Conservation (phyloP, 2,797 vertebrate species). For the Hippopotamyrus pictus region DNA sequence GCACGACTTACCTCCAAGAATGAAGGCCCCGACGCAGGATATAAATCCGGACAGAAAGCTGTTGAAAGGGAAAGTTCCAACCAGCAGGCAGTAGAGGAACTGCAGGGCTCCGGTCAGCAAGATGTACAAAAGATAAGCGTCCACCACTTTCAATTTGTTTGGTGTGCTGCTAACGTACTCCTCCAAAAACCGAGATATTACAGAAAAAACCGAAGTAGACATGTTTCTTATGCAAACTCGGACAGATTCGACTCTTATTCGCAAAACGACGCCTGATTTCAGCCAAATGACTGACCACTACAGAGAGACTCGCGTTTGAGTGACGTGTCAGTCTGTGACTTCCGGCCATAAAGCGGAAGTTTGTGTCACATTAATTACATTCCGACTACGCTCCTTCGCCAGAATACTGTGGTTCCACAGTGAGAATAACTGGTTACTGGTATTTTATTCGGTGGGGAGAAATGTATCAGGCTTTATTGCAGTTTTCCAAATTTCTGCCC, state of each 20-base stretch:
- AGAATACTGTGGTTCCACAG: not conserved
- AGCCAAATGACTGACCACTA: not conserved
- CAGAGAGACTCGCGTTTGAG: not conserved
- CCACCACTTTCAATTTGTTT: conserved; percentile 83
- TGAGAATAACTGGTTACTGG: not conserved
- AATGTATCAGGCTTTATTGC: not conserved
- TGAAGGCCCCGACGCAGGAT: conserved; percentile 88
- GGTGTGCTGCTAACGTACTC: conserved; percentile 81
- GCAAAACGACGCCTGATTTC: not conserved
- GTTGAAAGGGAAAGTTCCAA: conserved; percentile 95
- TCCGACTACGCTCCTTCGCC: not conserved
- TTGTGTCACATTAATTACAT: not conserved
- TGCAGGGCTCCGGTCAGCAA: conserved; percentile 85
- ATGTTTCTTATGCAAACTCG: conserved; percentile 38
- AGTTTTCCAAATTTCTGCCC: not conserved
- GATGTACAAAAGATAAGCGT: conserved; percentile 90
- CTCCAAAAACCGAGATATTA: conserved; percentile 77
- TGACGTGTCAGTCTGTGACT: conserved; percentile 8
- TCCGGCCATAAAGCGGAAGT: not conserved
- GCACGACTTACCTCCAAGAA: conserved; percentile 72
- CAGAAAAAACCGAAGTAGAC: conserved; percentile 74
- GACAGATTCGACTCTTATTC: not conserved
- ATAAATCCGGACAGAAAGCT: conserved; percentile 97
- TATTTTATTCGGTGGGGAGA: not conserved
- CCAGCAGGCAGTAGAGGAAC: conserved; percentile 90